Evolutionary conservation across 1,140 invertebrate genomes (phyloP).

Genomic region (Ooceraea biroi): DNA sequence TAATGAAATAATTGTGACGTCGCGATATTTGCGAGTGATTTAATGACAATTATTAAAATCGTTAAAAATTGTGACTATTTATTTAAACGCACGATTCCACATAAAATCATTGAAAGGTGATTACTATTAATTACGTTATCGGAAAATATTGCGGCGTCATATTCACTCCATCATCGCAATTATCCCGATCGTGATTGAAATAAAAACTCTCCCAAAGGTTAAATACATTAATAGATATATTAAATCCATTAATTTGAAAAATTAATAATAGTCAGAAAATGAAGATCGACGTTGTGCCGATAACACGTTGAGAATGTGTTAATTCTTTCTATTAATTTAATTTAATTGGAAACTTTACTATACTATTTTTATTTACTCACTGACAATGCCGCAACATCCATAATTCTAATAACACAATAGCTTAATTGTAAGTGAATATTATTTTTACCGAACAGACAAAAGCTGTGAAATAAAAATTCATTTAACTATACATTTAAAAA

Average conservation of each 20-base stretch:
- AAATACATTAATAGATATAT: constrained; percentile 59
- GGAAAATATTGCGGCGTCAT: constrained; percentile 58
- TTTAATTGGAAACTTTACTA: constrained; percentile 28
- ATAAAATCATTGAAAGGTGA: constrained; percentile 37
- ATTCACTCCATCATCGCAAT: constrained; percentile 54
- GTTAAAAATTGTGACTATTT: constrained; percentile 55
- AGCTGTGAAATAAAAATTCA: background rate
- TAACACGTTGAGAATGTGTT: constrained; percentile 14
- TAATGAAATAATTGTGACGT: background rate
- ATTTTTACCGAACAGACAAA: background rate
- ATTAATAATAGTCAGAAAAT: constrained; percentile 45
- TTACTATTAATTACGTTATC: constrained; percentile 56
- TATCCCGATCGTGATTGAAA: constrained; percentile 12
- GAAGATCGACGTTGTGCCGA: constrained; percentile 45
- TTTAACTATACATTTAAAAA: constrained; percentile 47
- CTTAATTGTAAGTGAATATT: constrained; percentile 11
- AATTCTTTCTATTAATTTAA: constrained; percentile 45
- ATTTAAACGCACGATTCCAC: constrained; percentile 8
- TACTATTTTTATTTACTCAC: constrained; percentile 1
- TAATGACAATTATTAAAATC: constrained; percentile 34
- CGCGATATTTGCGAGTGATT: constrained; percentile 1
- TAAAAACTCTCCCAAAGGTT: constrained; percentile 47
- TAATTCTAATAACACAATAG: constrained; percentile 31
- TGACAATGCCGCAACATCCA: background rate
- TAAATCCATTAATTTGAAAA: constrained; percentile 55